These are phyloP conservation scores for Paralichthys olivaceus DNA, from an alignment of 2,113 vertebrate species.

Conservation along the genomic window DNA sequence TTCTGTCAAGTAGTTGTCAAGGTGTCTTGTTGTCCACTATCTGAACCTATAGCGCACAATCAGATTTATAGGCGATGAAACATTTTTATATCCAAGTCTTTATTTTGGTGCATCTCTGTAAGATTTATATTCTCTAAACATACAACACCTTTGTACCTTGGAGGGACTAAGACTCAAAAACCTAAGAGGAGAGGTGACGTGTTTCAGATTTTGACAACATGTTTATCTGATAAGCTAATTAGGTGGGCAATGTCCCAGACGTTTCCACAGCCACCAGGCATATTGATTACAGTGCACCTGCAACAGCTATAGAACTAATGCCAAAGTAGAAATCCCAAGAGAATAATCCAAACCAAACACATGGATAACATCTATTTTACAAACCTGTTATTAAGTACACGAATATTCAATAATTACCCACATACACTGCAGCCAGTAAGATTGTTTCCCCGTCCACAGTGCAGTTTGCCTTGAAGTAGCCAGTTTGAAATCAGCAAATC, in stretches of 20 bases:
- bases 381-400: conserved; percentile 10
- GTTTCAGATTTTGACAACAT: conserved; percentile 12
- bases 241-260: conserved; percentile 1
- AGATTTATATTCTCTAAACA: not conserved
- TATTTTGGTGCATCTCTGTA: not conserved
- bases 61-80: not conserved
- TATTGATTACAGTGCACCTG: conserved; percentile 17
- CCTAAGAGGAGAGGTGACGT: not conserved
- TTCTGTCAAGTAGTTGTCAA: not conserved
- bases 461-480: conserved; percentile 36
- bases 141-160: conserved; percentile 8
- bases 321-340: conserved; percentile 23
- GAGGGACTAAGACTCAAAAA: conserved; percentile 13
- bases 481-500: conserved; percentile 50
- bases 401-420: conserved; percentile 14
- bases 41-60: not conserved
- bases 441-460: conserved; percentile 11
- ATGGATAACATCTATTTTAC: conserved; percentile 21
- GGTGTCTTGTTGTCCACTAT: not conserved
- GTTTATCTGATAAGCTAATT: conserved; percentile 16
- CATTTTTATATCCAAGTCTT: not conserved
- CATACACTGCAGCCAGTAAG: not conserved
- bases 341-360: conserved; percentile 13
- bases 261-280: conserved; percentile 25
- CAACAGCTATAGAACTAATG: conserved; percentile 28